phyloP scores from a whole-genome alignment of 2,113 vertebrate genomes.

The Zingel zingel region DNA sequence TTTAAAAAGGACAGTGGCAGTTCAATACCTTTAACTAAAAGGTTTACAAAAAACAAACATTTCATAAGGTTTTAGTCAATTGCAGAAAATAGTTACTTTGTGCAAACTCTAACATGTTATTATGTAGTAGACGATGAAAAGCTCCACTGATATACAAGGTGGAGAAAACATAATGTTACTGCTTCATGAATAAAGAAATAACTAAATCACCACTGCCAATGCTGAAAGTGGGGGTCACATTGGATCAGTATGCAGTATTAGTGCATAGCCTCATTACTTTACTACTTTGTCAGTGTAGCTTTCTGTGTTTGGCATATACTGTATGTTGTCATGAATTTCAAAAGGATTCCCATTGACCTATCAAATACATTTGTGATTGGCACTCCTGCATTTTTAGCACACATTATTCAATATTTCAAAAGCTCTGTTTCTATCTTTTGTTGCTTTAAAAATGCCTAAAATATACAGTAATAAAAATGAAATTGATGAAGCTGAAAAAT shows the following conservation, averaged over 20 bases:
- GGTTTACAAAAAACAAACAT: constrained; percentile 26
- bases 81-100: constrained; percentile 1
- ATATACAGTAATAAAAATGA: not conserved
- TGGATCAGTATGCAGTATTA: not conserved
- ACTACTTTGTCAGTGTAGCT: too few relatives aligned
- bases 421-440: not conserved
- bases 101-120: constrained; percentile 18
- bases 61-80: constrained; percentile 6
- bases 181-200: constrained; percentile 6
- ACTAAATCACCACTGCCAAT: not conserved
- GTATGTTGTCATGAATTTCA: not conserved
- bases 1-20: constrained; percentile 3
- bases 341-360: not conserved
- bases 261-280: not conserved
- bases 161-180: not conserved
- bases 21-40: not conserved
- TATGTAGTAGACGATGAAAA: constrained; percentile 8
- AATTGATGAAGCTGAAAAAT: not conserved
- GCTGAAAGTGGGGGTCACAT: not conserved
- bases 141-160: not conserved
- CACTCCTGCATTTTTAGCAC: not conserved
- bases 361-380: not conserved
- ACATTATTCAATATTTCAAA: not conserved
- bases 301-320: not conserved
- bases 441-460: not conserved